Evolutionary conservation across 2,797 vertebrate genomes (phyloP), one percentile per base, ranked within the genome.

Genomic region (Halcyon badia): DNA sequence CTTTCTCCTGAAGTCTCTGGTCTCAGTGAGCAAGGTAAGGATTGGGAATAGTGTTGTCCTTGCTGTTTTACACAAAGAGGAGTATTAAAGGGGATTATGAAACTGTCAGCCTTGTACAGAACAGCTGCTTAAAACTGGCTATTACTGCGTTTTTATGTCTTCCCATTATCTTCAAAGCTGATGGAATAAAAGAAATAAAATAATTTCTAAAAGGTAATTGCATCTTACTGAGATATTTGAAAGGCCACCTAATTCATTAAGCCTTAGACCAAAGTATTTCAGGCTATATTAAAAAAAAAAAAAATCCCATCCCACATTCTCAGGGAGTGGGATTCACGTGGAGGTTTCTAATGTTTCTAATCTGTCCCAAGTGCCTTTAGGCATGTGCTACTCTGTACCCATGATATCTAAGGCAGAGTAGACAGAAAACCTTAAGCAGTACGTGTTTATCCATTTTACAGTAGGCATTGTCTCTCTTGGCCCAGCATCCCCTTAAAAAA

Each of bases 241-340:
- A 92, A 95, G 79, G 71, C 62, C 62, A 64, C 33, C 48, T 78
- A 11, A 31, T 54, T 81, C 35, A 41, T 72, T 61, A 85, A 64
- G 20, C 4, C 39, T n/a, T 41, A 30, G 7, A 52, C 26, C 9
- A 41, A 72, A 87, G 12, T 5, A 31, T 72, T 65, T 39, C 37
- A 31, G 49, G 41, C 4, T 44, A 26, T 26, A 20, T 39, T 18
- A 20, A 62, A 26, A 35, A n/a, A 35, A 57, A 57, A 33, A 57
- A 57, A 25, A 51, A 41, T 13, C 52, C 30, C 6, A 2, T 8
- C 18, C 28, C 5, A 3, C 30, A 18, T 2, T 64, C 26, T 56
- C 8, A 1, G 5, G 13, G 35, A 65, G 28, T 19, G 39, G n/a
- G 41, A 35, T 24, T 35, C 64, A n/a, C 1, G 0, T 2, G 35